Evolutionary conservation across 1,140 invertebrate species (phyloP), one percentile per base, ranked within the genome.

Genomic region (Drosophila pachea): DNA sequence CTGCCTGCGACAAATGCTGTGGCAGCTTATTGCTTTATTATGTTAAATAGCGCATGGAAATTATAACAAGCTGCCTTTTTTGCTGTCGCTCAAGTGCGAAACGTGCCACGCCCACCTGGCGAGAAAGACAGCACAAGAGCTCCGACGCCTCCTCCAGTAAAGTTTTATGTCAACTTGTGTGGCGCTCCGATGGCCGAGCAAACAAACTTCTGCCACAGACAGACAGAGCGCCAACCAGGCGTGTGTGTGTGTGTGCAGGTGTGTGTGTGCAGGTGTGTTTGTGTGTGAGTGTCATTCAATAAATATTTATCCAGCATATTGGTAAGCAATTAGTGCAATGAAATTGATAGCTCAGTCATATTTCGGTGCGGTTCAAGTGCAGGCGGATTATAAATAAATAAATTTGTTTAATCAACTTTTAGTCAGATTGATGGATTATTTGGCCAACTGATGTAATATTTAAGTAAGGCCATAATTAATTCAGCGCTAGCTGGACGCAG

Each of bases 31-130:
- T 84, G 68, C 79, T 76, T 84, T 84, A 84, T 83, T 84, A 78
- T 84, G 76, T 84, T 84, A 84, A 84, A 84, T 78, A 84, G 79
- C 79, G 79, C 79, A 83, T 84, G 79, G 78, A 83, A 83, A 83
- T 79, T 76, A 76, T 83, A 66, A 68, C 79, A 84, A 75, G 74
- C 78, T 73, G 55, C 45, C 61, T 83, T 64, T 36, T 74, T 77
- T 53, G 42, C 62, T 74, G 73, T 36, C 54, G 33, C 55, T 48
- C 55, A 64, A 69, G 54, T 65, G 61, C 53, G 61, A 65, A 42
- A 47, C 53, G 50, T 53, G 67, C 60, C 53, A 56, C 61, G 48
- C 61, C 61, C 53, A 53, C 42, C 55, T 47, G 35, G 33, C 35
- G 6, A 53, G 32, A 16, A 42, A 9, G 22, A 22, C 22, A 22